Conservation (phyloP, 2,113 vertebrate genomes). For the Gymnobelideus leadbeateri region DNA sequence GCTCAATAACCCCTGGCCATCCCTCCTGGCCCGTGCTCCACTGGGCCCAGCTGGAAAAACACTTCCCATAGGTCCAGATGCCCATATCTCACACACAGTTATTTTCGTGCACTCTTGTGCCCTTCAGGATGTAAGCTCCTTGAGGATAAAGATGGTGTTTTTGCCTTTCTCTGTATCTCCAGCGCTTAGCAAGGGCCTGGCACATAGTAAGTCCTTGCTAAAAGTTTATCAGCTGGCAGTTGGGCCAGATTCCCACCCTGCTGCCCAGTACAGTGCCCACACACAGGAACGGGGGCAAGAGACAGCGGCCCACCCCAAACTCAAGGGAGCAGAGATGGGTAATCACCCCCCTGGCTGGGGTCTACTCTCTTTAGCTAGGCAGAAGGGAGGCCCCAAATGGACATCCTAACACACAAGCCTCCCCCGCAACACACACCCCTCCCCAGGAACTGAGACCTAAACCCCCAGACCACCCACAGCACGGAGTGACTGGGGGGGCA, state of each 20-base stretch:
- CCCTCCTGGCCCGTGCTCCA: not conserved
- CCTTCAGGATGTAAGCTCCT: not conserved
- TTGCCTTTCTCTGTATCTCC: too few species aligned
- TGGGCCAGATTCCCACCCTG: not conserved
- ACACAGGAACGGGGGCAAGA: not conserved
- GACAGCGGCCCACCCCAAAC: not conserved
- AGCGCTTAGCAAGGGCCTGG: too few species aligned
- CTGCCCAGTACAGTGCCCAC: not conserved
- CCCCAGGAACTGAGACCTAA: too few species aligned
- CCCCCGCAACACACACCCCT: not conserved
- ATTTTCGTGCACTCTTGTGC: not conserved
- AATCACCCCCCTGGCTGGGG: not conserved
- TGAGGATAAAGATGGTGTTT: too few species aligned
- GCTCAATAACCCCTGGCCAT: not conserved
- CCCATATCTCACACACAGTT: too few species aligned
- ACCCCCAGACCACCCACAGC: not conserved
- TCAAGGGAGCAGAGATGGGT: not conserved
- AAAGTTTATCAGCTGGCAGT: not conserved
- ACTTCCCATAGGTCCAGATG: not conserved
- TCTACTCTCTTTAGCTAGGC: not conserved
- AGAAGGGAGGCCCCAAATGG: not conserved
- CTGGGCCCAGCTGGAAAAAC: not conserved
- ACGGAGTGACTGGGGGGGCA: not conserved
- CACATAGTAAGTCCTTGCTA: not conserved
- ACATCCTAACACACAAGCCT: not conserved